phyloP scores from a whole-genome alignment of 1,140 invertebrate genomes.

The Cyclina sinensis region DNA sequence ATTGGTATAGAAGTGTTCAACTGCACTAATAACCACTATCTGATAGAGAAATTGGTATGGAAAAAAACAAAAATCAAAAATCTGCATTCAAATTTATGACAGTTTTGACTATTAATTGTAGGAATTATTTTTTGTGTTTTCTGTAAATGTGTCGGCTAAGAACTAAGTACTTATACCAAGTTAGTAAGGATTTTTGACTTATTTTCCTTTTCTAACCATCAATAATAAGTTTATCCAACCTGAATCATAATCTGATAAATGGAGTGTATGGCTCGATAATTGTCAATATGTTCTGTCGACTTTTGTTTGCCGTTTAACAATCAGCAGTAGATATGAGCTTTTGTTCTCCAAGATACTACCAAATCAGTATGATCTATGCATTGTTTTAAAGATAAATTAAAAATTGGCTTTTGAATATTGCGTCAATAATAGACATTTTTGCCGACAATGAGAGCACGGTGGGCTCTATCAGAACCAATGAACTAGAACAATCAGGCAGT shows the following conservation, averaged over 20 bases:
- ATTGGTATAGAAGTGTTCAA: no score
- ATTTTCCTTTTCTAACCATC: constrained; percentile 6
- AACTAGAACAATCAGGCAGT: constrained; percentile 33
- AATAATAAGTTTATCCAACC: constrained; percentile 4
- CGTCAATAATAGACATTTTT: constrained; percentile 26
- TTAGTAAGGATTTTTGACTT: neutral
- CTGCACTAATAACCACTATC: no score
- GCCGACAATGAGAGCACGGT: constrained; percentile 29
- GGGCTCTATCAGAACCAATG: neutral
- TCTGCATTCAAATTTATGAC: no score
- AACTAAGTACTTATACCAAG: no score
- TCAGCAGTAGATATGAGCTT: constrained; percentile 5
- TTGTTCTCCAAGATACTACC: constrained; percentile 49
- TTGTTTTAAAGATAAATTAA: constrained; percentile 60
- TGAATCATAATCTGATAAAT: constrained; percentile 36
- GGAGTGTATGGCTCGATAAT: constrained; percentile 3
- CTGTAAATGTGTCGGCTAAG: no score
- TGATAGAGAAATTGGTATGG: no score
- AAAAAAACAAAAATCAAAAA: no score
- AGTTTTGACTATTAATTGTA: no score
- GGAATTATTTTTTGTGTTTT: no score
- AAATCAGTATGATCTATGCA: constrained; percentile 38
- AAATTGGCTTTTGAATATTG: constrained; percentile 30
- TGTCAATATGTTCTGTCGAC: constrained; percentile 8
- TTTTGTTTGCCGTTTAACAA: constrained; percentile 31